Base-by-base conservation (phyloP, 2,113 vertebrate species). In the Cyanoderma ruficeps region DNA sequence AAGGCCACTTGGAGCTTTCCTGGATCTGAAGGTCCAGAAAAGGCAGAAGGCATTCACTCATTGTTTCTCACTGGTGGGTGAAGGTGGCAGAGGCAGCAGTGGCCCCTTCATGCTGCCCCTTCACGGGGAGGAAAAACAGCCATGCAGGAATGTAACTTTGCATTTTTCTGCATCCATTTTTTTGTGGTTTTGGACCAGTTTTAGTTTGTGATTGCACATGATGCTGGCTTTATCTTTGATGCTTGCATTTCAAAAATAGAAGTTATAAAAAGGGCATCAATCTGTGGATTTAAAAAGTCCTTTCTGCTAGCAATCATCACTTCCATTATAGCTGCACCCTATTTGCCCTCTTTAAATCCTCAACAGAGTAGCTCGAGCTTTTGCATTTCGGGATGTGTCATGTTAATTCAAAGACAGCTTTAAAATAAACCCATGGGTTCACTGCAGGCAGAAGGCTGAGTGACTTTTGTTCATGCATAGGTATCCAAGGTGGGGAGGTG, bases 91-190 rank as follows among this genome's bases (percentile, higher is more conserved):
- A 41, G 49, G 30, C 42, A 56, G 11, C 1, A 5, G 16, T 3
- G 10, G 8, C 15, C 81, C 15, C 7, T 75, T 17, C 3, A 1
- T 0, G 0, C 15, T 42, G n/a, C n/a, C n/a, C n/a, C n/a, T n/a
- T n/a, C n/a, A n/a, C n/a, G 8, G 16, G 24, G 4, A 80, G 19
- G 33, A 27, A 41, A 53, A 71, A 3, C 15, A 76, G 28, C 25
- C 2, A 3, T 7, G 12, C 8, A 30, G 46, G 37, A 33, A 25
- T n/a, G 14, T 11, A 65, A 41, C 13, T 63, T 30, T 46, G 69
- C 8, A 11, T 70, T 78, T 53, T 24, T 75, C 24, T 87, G 23
- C 10, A 33, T 89, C 39, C 1, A 3, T 17, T 27, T 64, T 52
- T 79, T 76, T 65, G 17, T 71, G 35, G 15, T 0, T 68, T 75